Percentiles rank a stretch among this genome's conserved stretches.
Evolutionary conservation across 1,140 invertebrate genomes (phyloP).

Genomic region (Zaprionus tsacasi): DNA sequence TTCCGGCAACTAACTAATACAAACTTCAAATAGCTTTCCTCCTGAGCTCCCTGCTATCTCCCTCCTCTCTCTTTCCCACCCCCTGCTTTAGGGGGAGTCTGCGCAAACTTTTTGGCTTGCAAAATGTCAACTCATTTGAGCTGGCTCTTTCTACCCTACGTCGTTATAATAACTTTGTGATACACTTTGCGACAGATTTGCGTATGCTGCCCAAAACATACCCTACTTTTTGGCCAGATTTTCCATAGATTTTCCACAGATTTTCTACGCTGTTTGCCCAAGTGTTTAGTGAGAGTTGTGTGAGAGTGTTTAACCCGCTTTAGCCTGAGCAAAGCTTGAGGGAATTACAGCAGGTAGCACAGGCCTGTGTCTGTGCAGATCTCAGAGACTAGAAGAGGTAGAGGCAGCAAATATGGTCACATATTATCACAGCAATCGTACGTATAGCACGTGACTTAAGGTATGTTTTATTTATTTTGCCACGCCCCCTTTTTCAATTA

Average conservation of each 20-base stretch:
- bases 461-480: no score
- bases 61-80: neutral
- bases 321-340: neutral
- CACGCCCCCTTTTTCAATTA: no score
- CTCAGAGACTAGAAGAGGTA: no score
- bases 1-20: constrained; percentile 51
- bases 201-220: constrained; percentile 7
- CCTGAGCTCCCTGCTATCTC: constrained; percentile 10
- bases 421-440: no score
- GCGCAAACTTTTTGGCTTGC: constrained; percentile 65
- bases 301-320: neutral
- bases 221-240: neutral
- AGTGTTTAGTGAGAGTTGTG: neutral
- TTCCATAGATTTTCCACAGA: neutral
- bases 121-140: constrained; percentile 72
- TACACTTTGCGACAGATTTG: constrained; percentile 56
- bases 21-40: constrained; percentile 69
- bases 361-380: no score
- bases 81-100: constrained; percentile 34
- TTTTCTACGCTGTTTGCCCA: neutral
- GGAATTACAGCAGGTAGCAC: neutral
- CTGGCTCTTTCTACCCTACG: constrained; percentile 33
- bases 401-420: no score
- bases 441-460: no score
- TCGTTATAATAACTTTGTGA: constrained; percentile 60